Evolutionary conservation across 2,888 invertebrate genomes (phyloP), one percentile per base, ranked within the genome.

Genomic region (Nomada flava): DNA sequence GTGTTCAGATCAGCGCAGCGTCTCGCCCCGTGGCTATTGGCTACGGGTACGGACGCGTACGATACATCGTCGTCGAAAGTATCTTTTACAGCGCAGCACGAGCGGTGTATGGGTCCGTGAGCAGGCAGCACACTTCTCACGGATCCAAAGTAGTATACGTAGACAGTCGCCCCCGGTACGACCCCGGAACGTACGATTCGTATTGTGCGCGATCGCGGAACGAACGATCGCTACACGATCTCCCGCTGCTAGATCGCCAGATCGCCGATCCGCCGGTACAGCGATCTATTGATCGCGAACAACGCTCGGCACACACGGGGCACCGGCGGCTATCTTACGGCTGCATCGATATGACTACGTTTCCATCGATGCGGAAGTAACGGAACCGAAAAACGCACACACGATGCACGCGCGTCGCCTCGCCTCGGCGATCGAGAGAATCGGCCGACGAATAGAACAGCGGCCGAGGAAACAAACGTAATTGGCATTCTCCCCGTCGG

Each of bases 161-260:
- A 86, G 88, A 88, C 80, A 79, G 86, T 86, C 88, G 88, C 86
- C 87, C 87, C 84, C 79, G 86, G 90, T 87, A 89, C 89, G 89
- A 90, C 89, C 91, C 89, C 89, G 90, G 88, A 90, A 91, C 88
- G 89, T 90, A 88, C 89, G 89, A 91, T 90, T 89, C 85, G 88
- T 86, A 90, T 89, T 89, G 88, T 88, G 84, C 89, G 87, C 85
- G 89, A 90, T 90, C 90, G 90, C 89, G 89, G 91, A 91, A 91
- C 91, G 90, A 91, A 92, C 89, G 91, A 92, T 92, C 92, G 87
- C 91, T 91, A 92, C 92, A 92, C 91, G 92, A 91, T 92, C 91
- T 92, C 92, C 92, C 89, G 92, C 92, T 92, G 92, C 91, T 91
- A 92, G 91, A 91, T 92, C 91, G 89, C 86, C 86, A 88, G 91